A percentile compares a stretch with the other conserved stretches of the same genome.
These are phyloP conservation scores for Thunnus maccoyii DNA, from an alignment of 2,113 vertebrate species.

Conservation along the genomic window DNA sequence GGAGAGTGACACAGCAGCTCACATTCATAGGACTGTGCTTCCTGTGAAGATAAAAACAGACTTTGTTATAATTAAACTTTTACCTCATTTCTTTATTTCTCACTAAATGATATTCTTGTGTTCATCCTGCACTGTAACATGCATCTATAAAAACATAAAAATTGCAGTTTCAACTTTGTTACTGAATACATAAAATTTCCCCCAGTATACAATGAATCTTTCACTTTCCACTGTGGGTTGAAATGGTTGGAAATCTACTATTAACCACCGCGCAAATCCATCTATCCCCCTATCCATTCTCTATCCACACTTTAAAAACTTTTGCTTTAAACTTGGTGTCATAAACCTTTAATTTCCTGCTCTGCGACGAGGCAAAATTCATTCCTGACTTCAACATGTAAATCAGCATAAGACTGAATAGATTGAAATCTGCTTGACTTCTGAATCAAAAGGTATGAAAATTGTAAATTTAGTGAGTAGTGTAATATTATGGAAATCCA, in stretches of 20 bases:
- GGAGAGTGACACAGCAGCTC: not conserved
- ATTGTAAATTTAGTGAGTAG: too few relatives aligned
- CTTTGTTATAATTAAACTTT: not conserved
- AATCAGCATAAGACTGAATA: not conserved
- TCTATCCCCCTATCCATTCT: not conserved
- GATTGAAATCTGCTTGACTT: not conserved
- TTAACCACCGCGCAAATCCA: not conserved
- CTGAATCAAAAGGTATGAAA: too few relatives aligned
- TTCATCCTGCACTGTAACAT: not conserved
- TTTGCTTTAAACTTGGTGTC: not conserved
- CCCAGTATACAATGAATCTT: slow-evolving; percentile 4
- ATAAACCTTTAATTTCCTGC: slow-evolving; percentile 4
- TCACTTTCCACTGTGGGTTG: not conserved
- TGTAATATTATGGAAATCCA: not conserved
- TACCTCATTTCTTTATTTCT: not conserved
- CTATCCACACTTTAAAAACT: not conserved
- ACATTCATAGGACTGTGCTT: not conserved
- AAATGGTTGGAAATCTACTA: not conserved
- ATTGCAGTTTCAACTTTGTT: not conserved
- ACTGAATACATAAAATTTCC: not conserved
- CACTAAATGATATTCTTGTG: not conserved
- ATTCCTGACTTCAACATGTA: not conserved
- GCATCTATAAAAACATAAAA: not conserved
- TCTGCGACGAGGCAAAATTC: not conserved
- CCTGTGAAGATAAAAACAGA: not conserved